Percentiles rank a stretch among this genome's conserved stretches.
Conservation (phyloP, 92 coral and sea anemone species). For the Porites evermanni region DNA sequence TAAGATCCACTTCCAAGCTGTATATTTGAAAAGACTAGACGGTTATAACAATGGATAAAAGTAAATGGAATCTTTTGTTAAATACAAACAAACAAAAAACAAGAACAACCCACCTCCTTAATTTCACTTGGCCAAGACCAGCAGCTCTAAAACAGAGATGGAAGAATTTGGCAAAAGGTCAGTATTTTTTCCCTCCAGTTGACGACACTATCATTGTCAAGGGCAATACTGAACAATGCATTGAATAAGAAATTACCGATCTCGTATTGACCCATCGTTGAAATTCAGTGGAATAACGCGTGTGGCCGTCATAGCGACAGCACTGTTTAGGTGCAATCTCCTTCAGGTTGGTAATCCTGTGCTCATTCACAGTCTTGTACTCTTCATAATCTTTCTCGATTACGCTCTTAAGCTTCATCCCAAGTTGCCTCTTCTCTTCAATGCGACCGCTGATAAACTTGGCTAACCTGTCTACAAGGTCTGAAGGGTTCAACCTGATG, state of each 20-base stretch:
- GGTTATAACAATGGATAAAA: no score
- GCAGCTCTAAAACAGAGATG: conserved; percentile 65
- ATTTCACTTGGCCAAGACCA: conserved; percentile 91
- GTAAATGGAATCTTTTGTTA: not conserved
- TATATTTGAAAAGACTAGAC: no score
- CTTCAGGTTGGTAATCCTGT: conserved; percentile 59
- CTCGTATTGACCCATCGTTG: conserved; percentile 80
- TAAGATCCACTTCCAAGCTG: no score
- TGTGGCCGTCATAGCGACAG: conserved; percentile 82
- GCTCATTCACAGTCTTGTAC: conserved; percentile 30
- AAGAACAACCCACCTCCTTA: conserved; percentile 61
- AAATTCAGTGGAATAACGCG: conserved; percentile 74
- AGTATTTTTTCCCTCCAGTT: no score
- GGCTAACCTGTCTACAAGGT: conserved; percentile 71
- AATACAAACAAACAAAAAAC: not conserved
- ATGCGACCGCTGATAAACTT: conserved; percentile 78
- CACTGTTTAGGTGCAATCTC: conserved; percentile 76
- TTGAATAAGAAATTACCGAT: conserved; percentile 48
- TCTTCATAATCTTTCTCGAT: conserved; percentile 73
- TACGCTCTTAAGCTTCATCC: conserved; percentile 66
- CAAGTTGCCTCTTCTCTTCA: conserved; percentile 74
- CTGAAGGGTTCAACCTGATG: conserved; percentile 73
- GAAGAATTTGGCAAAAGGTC: not conserved
- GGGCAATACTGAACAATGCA: no score
- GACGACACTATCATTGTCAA: no score